Conservation (phyloP, 2,888 invertebrate species). For the Andrena fulva region DNA sequence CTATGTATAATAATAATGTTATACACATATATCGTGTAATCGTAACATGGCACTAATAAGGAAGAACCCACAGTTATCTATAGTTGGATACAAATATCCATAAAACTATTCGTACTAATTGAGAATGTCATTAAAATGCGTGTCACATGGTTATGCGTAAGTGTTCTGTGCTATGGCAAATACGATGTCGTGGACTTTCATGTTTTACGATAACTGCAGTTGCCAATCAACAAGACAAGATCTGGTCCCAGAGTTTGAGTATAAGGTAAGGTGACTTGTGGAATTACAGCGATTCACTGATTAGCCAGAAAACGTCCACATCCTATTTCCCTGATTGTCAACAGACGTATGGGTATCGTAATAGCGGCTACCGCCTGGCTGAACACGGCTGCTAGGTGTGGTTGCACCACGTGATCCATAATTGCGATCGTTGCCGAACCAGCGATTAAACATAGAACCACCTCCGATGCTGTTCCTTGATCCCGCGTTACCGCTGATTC, state of each 20-base stretch:
- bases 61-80: constrained; percentile 41
- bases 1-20: not conserved
- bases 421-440: constrained; percentile 69
- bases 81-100: not conserved
- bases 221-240: not conserved
- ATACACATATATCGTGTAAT: not conserved
- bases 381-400: constrained; percentile 57
- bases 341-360: constrained; percentile 76
- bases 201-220: constrained; percentile 31
- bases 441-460: constrained; percentile 74
- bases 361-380: constrained; percentile 71
- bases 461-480: constrained; percentile 76
- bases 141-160: no score
- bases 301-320: constrained; percentile 81
- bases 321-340: constrained; percentile 78
- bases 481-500: constrained; percentile 71
- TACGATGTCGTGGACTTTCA: no score
- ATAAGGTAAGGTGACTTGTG: not conserved
- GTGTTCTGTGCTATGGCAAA: no score
- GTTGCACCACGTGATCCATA: constrained; percentile 41
- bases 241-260: constrained; percentile 4
- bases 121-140: not conserved
- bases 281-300: not conserved
- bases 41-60: constrained; percentile 41
- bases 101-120: not conserved